Evolutionary conservation across 2,797 vertebrate species (phyloP).

Genomic region (Sebastes wilsoni): DNA sequence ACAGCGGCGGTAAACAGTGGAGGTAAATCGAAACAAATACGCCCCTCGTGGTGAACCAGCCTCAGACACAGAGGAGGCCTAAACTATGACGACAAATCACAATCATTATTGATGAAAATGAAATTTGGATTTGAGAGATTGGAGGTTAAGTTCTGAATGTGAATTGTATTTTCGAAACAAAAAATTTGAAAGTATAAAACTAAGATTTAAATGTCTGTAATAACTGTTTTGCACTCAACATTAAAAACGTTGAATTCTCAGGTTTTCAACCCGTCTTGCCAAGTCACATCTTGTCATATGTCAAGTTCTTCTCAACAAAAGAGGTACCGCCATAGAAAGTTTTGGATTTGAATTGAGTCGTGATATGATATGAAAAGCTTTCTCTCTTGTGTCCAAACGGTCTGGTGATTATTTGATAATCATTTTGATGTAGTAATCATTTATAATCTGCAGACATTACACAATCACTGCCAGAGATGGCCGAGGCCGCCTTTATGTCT

Average conservation of each 20-base stretch:
- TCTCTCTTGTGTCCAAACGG: background rate
- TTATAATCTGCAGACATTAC: background rate
- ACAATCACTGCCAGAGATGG: background rate
- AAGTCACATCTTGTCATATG: background rate
- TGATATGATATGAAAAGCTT: background rate
- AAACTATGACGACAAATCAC: background rate
- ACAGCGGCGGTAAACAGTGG: background rate
- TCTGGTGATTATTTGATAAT: slow-evolving; percentile 1
- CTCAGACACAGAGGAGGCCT: background rate
- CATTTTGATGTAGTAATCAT: slow-evolving; percentile 5
- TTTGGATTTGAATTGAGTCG: background rate
- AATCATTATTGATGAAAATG: background rate
- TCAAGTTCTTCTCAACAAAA: background rate
- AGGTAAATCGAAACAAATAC: background rate
- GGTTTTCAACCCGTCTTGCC: background rate
- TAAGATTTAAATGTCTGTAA: background rate
- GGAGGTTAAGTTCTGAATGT: background rate
- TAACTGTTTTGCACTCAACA: background rate
- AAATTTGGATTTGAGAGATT: background rate
- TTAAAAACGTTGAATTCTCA: background rate
- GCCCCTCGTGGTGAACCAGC: background rate
- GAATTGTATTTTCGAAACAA: background rate
- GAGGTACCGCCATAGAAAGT: background rate
- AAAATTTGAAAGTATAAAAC: background rate
- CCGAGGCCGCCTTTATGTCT: background rate